Evolutionary conservation across 2,797 vertebrate genomes (phyloP).

Genomic region (Alfaro cultratus): DNA sequence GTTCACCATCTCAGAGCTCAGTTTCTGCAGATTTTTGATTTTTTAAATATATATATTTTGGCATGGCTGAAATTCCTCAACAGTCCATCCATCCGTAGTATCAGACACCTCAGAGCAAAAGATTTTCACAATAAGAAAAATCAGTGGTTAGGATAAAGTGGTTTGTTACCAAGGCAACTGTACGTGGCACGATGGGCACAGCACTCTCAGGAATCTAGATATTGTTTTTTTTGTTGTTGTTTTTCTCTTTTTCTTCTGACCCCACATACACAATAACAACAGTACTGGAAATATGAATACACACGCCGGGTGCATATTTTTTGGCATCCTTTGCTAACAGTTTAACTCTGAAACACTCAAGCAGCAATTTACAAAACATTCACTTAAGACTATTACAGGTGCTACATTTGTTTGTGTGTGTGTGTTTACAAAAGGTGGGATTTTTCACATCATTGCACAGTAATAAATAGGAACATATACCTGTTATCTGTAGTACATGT

Average conservation of each 20-base stretch:
- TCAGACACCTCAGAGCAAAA: slow-evolving; percentile 55
- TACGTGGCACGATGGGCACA: slow-evolving; percentile 74
- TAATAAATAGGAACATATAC: slow-evolving; percentile 56
- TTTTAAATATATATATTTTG: slow-evolving; percentile 31
- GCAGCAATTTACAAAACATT: slow-evolving; percentile 72
- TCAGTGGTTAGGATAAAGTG: slow-evolving; percentile 67
- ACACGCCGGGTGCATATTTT: slow-evolving; percentile 60
- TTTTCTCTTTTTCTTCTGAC: slow-evolving; percentile 54
- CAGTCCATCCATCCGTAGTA: slow-evolving; percentile 28
- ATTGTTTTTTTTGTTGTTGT: slow-evolving; percentile 47
- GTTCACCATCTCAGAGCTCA: slow-evolving; percentile 45
- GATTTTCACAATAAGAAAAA: slow-evolving; percentile 76
- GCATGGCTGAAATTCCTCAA: slow-evolving; percentile 60
- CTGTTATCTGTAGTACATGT: slow-evolving; percentile 57
- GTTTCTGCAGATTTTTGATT: slow-evolving; percentile 29
- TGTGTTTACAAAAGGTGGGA: slow-evolving; percentile 56
- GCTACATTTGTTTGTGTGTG: slow-evolving; percentile 41
- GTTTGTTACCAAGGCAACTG: slow-evolving; percentile 81
- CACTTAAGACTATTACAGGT: slow-evolving; percentile 50
- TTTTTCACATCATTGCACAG: slow-evolving; percentile 55
- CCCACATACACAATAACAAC: slow-evolving; percentile 65
- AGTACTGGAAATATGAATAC: slow-evolving; percentile 70
- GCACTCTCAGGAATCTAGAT: slow-evolving; percentile 67
- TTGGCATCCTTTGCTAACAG: slow-evolving; percentile 73
- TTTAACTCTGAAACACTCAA: slow-evolving; percentile 56